A percentile compares a stretch with the other conserved stretches of the same genome.
These are phyloP conservation scores for Micromussa lordhowensis DNA, from an alignment of 92 coral and sea anemone species.

Conservation along the genomic window DNA sequence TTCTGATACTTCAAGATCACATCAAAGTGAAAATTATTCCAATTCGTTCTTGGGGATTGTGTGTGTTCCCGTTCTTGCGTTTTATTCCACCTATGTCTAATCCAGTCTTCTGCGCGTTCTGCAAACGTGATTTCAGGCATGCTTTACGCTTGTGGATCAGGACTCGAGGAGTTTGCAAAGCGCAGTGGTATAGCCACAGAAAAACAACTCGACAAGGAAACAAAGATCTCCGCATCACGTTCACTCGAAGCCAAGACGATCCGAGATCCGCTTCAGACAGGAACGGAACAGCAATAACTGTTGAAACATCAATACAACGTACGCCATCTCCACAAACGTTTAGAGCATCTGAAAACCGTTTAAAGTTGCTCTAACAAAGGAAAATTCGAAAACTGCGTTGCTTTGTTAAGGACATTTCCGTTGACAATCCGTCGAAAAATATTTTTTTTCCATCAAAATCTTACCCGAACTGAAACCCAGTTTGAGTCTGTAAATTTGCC, in stretches of 20 bases:
- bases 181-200: not conserved
- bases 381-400: not conserved
- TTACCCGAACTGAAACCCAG: not conserved
- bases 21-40: not conserved
- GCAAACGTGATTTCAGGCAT: slow-evolving; percentile 58
- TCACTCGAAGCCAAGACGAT: not conserved
- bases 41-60: slow-evolving; percentile 37
- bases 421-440: not conserved
- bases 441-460: not conserved
- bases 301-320: not conserved
- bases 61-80: slow-evolving; percentile 26
- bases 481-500: not conserved
- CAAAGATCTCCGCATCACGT: not conserved
- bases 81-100: slow-evolving; percentile 63
- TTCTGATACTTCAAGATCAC: slow-evolving; percentile 29
- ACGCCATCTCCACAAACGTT: not conserved
- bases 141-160: slow-evolving; percentile 8
- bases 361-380: not conserved
- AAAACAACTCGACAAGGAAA: not conserved
- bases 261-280: not conserved
- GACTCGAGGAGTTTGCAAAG: not conserved
- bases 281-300: not conserved
- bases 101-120: slow-evolving; percentile 53
- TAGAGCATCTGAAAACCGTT: not conserved
- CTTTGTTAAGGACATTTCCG: not conserved